These are phyloP conservation scores for Dermatophagoides farinae DNA, from an alignment of 1,140 invertebrate genomes.

Conservation along the genomic window DNA sequence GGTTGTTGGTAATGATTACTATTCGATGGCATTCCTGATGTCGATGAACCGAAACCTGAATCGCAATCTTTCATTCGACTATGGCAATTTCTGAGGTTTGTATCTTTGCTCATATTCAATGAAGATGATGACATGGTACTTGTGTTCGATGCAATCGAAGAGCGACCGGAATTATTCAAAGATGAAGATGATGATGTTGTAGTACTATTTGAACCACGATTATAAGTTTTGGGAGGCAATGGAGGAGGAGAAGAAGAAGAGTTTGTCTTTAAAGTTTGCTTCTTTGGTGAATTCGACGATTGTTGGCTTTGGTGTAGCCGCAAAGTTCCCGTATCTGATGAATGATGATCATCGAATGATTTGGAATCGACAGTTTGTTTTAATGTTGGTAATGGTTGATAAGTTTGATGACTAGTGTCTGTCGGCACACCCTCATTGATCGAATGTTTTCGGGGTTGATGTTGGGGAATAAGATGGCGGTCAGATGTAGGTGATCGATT, in stretches of 20 bases:
- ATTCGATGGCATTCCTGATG: not conserved
- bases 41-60: not conserved
- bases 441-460: not conserved
- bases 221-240: not conserved
- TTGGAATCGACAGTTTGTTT: too few relatives aligned
- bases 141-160: not conserved
- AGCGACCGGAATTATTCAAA: not conserved
- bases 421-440: not conserved
- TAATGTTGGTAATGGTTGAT: not conserved
- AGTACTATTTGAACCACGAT: not conserved
- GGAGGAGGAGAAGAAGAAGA: not conserved
- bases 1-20: not conserved
- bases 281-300: not conserved
- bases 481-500: too few relatives aligned
- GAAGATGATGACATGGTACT: not conserved
- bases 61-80: not conserved
- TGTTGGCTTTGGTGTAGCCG: too few relatives aligned
- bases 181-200: not conserved
- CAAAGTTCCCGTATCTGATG: too few relatives aligned
- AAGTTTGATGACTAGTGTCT: not conserved
- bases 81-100: not conserved
- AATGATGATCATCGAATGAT: too few relatives aligned
- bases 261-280: too few relatives aligned
- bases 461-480: too few relatives aligned
- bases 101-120: not conserved